A percentile compares a stretch with the other conserved stretches of the same genome.
Conservation (phyloP, 2,888 invertebrate species). For the Netelia inedita region DNA sequence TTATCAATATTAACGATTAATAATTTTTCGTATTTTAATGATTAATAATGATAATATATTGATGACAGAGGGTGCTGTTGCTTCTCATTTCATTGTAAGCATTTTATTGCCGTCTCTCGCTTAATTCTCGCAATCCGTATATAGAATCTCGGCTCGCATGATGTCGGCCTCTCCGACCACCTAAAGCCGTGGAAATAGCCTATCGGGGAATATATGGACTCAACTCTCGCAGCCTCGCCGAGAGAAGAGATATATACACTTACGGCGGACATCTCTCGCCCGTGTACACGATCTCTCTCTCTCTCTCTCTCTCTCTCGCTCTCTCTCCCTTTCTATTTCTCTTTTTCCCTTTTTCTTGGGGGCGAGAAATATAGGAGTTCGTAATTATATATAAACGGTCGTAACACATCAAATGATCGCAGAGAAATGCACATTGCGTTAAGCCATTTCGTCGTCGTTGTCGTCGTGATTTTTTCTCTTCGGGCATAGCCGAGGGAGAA, state of each 20-base stretch:
- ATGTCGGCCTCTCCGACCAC: slow-evolving; percentile 67
- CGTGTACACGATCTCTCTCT: slow-evolving; percentile 43
- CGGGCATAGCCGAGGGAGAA: not conserved
- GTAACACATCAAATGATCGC: slow-evolving; percentile 68
- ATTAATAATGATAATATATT: not conserved
- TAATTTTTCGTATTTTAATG: too few relatives aligned
- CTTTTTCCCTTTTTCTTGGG: not conserved
- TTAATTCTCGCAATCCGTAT: slow-evolving; percentile 24
- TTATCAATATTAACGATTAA: too few relatives aligned
- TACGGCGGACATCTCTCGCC: not conserved
- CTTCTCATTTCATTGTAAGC: slow-evolving; percentile 28
- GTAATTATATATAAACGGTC: slow-evolving; percentile 80
- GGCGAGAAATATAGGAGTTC: slow-evolving; percentile 70
- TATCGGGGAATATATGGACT: slow-evolving; percentile 75
- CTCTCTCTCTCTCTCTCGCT: too few relatives aligned
- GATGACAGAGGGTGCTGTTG: slow-evolving; percentile 28
- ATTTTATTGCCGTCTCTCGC: not conserved
- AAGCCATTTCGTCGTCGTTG: slow-evolving; percentile 29
- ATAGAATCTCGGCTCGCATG: slow-evolving; percentile 36
- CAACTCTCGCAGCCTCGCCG: slow-evolving; percentile 61
- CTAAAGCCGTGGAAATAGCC: slow-evolving; percentile 76
- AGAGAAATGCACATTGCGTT: slow-evolving; percentile 26
- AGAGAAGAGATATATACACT: slow-evolving; percentile 1
- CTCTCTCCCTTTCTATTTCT: too few relatives aligned
- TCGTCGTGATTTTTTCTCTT: slow-evolving; percentile 29